These are phyloP conservation scores for Leptinotarsa tumamoca DNA, from an alignment of 2,888 invertebrate species.

Conservation along the genomic window DNA sequence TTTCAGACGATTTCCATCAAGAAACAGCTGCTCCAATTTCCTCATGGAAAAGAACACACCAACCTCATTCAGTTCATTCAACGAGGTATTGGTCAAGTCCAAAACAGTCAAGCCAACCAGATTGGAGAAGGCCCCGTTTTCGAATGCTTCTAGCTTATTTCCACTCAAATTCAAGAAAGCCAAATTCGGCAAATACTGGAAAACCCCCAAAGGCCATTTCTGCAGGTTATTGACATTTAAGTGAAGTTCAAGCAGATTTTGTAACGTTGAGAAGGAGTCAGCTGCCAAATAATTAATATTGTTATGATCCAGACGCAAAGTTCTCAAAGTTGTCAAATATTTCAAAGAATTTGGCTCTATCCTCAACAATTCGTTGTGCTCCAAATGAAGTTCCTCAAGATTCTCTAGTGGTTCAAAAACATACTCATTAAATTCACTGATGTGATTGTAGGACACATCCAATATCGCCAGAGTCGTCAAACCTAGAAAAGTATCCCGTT, in stretches of 20 bases:
- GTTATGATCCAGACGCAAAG: conserved; percentile 39
- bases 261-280: background rate
- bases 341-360: conserved; percentile 35
- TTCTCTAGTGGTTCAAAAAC: conserved; percentile 10
- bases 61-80: conserved; percentile 41
- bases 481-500: background rate
- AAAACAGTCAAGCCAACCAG: conserved; percentile 40
- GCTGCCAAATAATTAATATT: conserved; percentile 28
- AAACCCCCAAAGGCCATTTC: conserved; percentile 39
- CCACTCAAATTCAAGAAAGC: conserved; percentile 38
- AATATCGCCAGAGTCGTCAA: conserved; percentile 3
- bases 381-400: conserved; percentile 20
- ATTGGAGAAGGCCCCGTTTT: conserved; percentile 49
- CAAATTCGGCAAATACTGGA: conserved; percentile 42
- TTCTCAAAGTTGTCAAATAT: conserved; percentile 31
- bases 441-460: conserved; percentile 12
- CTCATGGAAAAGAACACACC: conserved; percentile 46
- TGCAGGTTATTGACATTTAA: conserved; percentile 42
- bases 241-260: conserved; percentile 26
- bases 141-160: conserved; percentile 43
- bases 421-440: background rate
- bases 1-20: conserved; percentile 49
- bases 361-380: conserved; percentile 34
- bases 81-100: conserved; percentile 45
- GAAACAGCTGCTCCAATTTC: conserved; percentile 37